phyloP scores from a whole-genome alignment of 1,140 invertebrate genomes.

The Cyclargus thomasi region DNA sequence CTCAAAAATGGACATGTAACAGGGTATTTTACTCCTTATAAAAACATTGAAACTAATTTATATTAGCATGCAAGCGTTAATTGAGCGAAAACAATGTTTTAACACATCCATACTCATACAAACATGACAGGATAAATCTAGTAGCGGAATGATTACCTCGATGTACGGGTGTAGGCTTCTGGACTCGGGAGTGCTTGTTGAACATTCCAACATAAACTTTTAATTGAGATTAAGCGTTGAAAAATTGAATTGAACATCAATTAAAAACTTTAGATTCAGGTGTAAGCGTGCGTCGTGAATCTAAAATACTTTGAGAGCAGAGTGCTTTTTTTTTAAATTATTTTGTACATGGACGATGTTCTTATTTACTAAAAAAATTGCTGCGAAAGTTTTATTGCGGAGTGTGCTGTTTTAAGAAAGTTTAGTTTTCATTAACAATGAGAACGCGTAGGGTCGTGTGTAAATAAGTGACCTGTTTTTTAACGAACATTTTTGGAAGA shows the following conservation, averaged over 20 bases:
- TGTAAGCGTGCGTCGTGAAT: too few species aligned
- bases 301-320: too few species aligned
- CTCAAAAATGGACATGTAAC: background rate
- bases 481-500: background rate
- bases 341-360: too few species aligned
- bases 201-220: background rate
- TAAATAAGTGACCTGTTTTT: background rate
- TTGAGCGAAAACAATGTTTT: constrained; percentile 4
- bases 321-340: too few species aligned
- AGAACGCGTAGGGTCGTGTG: too few species aligned
- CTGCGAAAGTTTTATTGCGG: too few species aligned
- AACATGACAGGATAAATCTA: background rate
- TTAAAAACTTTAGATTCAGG: too few species aligned
- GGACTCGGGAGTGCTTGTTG: background rate
- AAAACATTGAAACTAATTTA: background rate
- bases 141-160: background rate
- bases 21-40: background rate
- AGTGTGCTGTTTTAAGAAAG: too few species aligned
- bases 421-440: background rate
- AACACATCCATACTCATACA: constrained; percentile 5
- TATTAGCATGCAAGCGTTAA: constrained; percentile 3
- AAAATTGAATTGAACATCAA: background rate
- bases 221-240: background rate
- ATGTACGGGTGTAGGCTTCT: background rate
- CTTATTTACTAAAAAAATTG: too few species aligned